A percentile compares a stretch with the other conserved stretches of the same genome.
Evolutionary conservation across 1,140 invertebrate genomes (phyloP).

Genomic region (Saxidomus purpurata): DNA sequence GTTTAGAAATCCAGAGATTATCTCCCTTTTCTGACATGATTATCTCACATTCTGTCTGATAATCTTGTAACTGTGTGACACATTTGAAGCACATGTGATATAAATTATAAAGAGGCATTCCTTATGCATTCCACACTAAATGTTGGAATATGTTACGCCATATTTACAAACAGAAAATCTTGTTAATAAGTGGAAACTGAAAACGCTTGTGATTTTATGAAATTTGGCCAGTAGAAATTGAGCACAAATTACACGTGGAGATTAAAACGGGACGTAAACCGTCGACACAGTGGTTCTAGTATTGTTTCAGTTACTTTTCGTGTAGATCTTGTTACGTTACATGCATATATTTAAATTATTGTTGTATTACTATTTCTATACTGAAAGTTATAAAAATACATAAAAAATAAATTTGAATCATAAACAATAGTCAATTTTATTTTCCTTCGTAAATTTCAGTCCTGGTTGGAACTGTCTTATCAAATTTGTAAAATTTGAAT

Average conservation of each 20-base stretch:
- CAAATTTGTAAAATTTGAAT: no score
- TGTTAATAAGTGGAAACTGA: neutral
- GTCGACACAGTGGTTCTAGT: constrained; percentile 26
- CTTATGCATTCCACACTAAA: constrained; percentile 30
- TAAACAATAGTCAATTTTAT: neutral
- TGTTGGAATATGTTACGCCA: neutral
- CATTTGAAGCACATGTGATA: constrained; percentile 43
- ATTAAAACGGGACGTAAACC: constrained; percentile 38
- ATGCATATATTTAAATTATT: constrained; percentile 56
- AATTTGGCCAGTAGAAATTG: constrained; percentile 27
- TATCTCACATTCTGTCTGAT: neutral
- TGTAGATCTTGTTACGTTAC: constrained; percentile 27
- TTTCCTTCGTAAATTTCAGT: neutral
- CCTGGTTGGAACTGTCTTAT: no score
- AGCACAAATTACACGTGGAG: constrained; percentile 25
- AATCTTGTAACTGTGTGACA: constrained; percentile 27
- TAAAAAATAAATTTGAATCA: constrained; percentile 29
- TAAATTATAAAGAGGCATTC: constrained; percentile 47
- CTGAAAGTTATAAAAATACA: constrained; percentile 40
- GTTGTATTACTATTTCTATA: constrained; percentile 41
- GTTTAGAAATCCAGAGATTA: constrained; percentile 39
- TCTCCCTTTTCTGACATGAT: constrained; percentile 30
- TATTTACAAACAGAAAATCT: neutral
- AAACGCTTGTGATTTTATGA: neutral
- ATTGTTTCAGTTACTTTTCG: neutral